Percentiles rank a stretch among this genome's conserved stretches.
phyloP scores from a whole-genome alignment of 2,113 vertebrate genomes.

The Crotalus tigris region DNA sequence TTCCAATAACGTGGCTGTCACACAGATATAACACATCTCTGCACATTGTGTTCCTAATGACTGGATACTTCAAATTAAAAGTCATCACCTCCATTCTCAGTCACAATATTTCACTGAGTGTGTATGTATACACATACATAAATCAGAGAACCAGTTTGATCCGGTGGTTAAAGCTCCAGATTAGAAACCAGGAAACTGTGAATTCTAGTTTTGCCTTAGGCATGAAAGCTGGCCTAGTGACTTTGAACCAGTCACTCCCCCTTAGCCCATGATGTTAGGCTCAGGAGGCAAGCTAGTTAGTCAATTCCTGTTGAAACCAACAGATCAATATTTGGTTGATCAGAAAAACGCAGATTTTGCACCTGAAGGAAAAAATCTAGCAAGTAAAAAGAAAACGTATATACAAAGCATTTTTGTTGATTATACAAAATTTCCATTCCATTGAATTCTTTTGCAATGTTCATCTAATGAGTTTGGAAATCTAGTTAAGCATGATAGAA shows the following conservation, averaged over 20 bases:
- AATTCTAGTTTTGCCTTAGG: neutral
- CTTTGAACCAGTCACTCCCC: neutral
- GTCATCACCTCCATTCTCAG: neutral
- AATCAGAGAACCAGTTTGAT: neutral
- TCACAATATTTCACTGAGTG: neutral
- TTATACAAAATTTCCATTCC: neutral
- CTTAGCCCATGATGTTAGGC: neutral
- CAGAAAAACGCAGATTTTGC: neutral
- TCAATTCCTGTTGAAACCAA: neutral
- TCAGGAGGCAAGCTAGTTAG: neutral
- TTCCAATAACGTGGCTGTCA: neutral
- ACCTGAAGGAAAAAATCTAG: neutral
- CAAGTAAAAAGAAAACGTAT: neutral
- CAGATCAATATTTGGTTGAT: neutral
- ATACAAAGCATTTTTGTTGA: neutral
- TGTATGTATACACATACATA: neutral
- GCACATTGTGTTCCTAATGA: neutral
- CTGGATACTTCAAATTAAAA: neutral
- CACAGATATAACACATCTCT: neutral
- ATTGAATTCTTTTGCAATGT: neutral
- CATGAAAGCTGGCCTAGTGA: neutral
- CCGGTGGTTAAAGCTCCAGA: neutral
- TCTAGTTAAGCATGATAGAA: neutral
- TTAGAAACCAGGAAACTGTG: neutral
- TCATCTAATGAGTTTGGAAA: neutral